A percentile compares a stretch with the other conserved stretches of the same genome.
phyloP scores from a whole-genome alignment of 2,113 vertebrate species.

The Pluvialis apricaria region DNA sequence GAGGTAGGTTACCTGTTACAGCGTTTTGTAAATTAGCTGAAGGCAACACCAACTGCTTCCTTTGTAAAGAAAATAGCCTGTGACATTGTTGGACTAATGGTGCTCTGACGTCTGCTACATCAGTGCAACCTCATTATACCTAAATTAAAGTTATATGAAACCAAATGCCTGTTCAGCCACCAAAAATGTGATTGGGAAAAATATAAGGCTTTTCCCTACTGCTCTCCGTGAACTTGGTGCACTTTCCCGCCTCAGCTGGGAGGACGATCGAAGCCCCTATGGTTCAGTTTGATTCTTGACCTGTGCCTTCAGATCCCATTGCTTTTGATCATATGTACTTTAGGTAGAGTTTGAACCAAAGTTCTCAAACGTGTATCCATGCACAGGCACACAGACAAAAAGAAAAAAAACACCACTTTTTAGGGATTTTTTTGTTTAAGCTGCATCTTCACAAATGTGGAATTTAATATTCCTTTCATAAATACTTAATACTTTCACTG shows the following conservation, averaged over 20 bases:
- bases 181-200: background rate
- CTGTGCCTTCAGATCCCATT: background rate
- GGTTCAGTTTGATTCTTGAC: background rate
- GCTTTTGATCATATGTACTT: background rate
- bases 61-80: background rate
- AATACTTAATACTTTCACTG: background rate
- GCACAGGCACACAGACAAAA: background rate
- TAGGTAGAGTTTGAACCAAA: background rate
- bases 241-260: background rate
- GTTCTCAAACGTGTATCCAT: background rate
- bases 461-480: background rate
- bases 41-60: background rate
- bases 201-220: background rate
- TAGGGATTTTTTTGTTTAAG: background rate
- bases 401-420: background rate
- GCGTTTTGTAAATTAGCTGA: accelerated
- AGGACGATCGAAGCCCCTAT: background rate
- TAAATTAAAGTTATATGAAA: accelerated
- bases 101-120: background rate
- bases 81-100: accelerated
- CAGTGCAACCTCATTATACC: background rate
- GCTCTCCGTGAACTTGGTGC: background rate
- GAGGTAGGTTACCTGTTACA: constrained; percentile 66
- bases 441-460: background rate
- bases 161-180: background rate